Conservation (phyloP, 2,888 invertebrate species). For the Sphaerophoria rueppellii region DNA sequence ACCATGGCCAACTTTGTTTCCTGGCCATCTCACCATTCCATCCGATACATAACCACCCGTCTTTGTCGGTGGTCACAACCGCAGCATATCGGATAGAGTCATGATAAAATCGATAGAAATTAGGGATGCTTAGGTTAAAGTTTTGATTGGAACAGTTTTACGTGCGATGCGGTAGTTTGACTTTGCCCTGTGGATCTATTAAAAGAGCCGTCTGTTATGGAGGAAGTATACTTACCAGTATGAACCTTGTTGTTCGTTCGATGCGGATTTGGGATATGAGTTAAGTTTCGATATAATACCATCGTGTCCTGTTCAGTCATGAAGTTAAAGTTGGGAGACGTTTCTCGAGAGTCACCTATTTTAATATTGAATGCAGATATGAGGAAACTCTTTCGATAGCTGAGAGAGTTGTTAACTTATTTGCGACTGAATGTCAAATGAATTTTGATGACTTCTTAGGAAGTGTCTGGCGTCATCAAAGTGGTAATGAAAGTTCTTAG, state of each 20-base stretch:
- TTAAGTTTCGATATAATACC: slow-evolving; percentile 18
- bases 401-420: neutral
- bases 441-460: neutral
- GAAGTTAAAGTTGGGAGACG: neutral
- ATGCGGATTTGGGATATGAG: neutral
- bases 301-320: slow-evolving; percentile 23
- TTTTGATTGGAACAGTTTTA: slow-evolving; percentile 56
- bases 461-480: no score
- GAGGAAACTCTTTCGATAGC: neutral
- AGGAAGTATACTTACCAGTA: neutral
- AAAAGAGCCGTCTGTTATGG: slow-evolving; percentile 14
- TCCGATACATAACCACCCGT: neutral
- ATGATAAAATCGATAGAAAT: slow-evolving; percentile 57
- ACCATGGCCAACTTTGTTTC: no score
- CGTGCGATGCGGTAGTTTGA: slow-evolving; percentile 26
- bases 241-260: neutral
- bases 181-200: slow-evolving; percentile 25
- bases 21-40: neutral
- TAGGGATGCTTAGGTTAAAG: slow-evolving; percentile 58
- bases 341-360: slow-evolving; percentile 15
- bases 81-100: no score
- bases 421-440: neutral
- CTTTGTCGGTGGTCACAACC: no score
- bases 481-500: no score
- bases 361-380: neutral